These are phyloP conservation scores for Denticeps clupeoides DNA, from an alignment of 2,797 vertebrate genomes.

Conservation along the genomic window DNA sequence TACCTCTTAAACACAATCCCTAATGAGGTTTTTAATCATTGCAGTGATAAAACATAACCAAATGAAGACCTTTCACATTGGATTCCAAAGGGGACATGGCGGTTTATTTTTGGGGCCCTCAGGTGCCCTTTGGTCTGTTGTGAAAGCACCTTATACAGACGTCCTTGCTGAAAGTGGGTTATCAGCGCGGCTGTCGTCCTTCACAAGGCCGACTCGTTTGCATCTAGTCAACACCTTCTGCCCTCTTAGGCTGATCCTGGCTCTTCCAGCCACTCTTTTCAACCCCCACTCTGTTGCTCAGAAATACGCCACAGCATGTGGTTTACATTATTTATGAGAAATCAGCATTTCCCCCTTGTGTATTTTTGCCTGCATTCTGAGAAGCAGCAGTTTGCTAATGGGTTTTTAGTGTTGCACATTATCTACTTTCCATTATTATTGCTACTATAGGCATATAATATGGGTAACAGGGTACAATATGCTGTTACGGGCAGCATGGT, in stretches of 20 bases:
- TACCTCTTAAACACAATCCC: no score
- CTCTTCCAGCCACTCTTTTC: not conserved
- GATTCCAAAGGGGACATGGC: no score
- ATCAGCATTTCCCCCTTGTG: constrained; percentile 15
- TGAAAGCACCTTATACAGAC: constrained; percentile 59
- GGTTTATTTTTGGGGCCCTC: constrained; percentile 54
- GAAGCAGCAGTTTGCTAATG: constrained; percentile 23
- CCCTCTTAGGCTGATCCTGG: no score
- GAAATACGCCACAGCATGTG: constrained; percentile 27
- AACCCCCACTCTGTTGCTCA: constrained; percentile 1
- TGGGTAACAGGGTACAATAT: no score
- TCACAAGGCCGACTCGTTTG: constrained; percentile 48
- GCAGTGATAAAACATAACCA: no score
- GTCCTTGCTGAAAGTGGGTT: constrained; percentile 48
- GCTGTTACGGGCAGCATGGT: no score
- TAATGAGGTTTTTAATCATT: no score
- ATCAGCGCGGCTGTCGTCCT: constrained; percentile 45
- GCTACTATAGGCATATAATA: constrained; percentile 17
- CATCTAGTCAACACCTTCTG: constrained; percentile 56
- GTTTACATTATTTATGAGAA: constrained; percentile 38
- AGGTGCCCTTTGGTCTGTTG: constrained; percentile 28
- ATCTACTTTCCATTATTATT: constrained; percentile 2
- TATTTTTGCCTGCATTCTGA: not conserved
- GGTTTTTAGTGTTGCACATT: constrained; percentile 29
- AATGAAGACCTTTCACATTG: no score